Evolutionary conservation across 2,888 invertebrate species (phyloP), one percentile per base, ranked within the genome.

Genomic region (Conops quadrifasciatus): DNA sequence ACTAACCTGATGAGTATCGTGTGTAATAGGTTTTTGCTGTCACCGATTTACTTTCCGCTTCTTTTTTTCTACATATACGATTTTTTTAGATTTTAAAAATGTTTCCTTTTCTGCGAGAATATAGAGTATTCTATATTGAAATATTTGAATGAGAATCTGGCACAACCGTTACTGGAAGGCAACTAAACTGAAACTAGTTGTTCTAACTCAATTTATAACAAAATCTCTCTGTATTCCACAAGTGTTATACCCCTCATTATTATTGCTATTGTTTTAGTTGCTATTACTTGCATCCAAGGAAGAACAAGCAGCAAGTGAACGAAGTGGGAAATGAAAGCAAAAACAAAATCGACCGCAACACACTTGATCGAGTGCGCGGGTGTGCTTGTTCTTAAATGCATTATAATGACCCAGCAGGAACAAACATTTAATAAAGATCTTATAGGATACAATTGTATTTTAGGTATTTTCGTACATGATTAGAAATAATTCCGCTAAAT

Each of bases 121-220:
- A 36, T 36, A 15, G n/a, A n/a, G n/a, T n/a, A n/a, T n/a, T 65
- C 3, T 15, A 9, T 7, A 26, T 28, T 58, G 11, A 19, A 49
- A 58, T 2, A 15, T 21, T 21, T 16, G 60, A 65, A 68, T 36
- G 62, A 65, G 77, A 76, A 78, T 78, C 79, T 78, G 76, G 78
- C 83, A 78, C 80, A 79, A 81, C 78, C 81, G 83, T 82, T 82
- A 81, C 83, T 84, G 80, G 82, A 82, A 81, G 80, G 79, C 82
- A 78, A 84, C 85, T 84, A 82, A 82, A 80, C 82, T 81, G 79
- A 78, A 81, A 80, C 76, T 75, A 78, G 73, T 76, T 80, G 72
- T 83, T 80, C 78, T 81, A 79, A 78, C 77, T 82, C 81, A 84
- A 82, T 84, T 84, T 84, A 84, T 84, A 84, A 84, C 81, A 80